These are phyloP conservation scores for Gryllus longicercus DNA, from an alignment of 2,888 invertebrate genomes.

Conservation along the genomic window DNA sequence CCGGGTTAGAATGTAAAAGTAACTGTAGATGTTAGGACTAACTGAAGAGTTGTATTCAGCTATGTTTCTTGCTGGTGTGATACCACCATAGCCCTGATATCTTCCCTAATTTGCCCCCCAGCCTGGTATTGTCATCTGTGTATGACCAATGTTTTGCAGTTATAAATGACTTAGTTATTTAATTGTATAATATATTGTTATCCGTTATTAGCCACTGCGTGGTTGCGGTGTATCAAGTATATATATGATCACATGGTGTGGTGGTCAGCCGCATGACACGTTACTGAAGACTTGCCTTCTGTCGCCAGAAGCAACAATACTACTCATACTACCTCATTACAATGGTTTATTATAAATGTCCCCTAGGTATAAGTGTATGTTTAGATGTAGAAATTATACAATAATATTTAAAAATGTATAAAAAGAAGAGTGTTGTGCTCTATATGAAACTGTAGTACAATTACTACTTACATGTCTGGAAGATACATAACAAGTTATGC, in stretches of 20 bases:
- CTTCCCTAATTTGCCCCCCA: conserved; percentile 6
- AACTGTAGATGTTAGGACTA: conserved; percentile 29
- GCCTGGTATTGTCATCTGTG: background rate
- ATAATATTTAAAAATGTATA: conserved; percentile 31
- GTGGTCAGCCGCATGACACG: conserved; percentile 27
- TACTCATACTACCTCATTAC: conserved; percentile 38
- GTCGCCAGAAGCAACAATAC: conserved; percentile 35
- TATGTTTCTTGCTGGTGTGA: conserved; percentile 17
- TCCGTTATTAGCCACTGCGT: conserved; percentile 31
- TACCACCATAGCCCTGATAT: conserved; percentile 4
- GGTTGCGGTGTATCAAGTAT: conserved; percentile 24
- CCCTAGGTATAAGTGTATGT: conserved; percentile 35
- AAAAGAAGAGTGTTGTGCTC: conserved; percentile 33
- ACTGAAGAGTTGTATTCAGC: conserved; percentile 22
- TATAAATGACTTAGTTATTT: conserved; percentile 31
- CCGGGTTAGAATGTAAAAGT: conserved; percentile 27
- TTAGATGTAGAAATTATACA: conserved; percentile 30
- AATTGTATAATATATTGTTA: conserved; percentile 28
- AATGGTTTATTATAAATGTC: conserved; percentile 34
- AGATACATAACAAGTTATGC: conserved; percentile 32
- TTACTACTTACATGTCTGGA: conserved; percentile 36
- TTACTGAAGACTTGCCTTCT: conserved; percentile 35
- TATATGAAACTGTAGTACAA: conserved; percentile 35
- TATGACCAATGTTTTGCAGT: background rate
- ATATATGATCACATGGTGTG: conserved; percentile 27